Evolutionary conservation across 2,113 vertebrate species (phyloP).

Genomic region (Canis aureus): DNA sequence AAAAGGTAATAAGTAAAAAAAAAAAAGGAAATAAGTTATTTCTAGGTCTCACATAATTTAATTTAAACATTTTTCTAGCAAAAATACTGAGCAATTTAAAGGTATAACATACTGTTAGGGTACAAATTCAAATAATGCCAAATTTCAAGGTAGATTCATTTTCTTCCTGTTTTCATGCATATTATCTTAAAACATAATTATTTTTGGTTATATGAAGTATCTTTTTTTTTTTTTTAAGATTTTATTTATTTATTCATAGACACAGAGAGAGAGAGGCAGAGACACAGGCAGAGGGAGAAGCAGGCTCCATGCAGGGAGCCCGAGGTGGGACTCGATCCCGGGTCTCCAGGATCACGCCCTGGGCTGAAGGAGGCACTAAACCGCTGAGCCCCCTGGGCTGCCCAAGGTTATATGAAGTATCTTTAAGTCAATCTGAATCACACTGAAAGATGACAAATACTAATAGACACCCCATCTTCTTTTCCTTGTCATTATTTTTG

Average conservation of each 20-base stretch:
- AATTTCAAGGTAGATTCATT: neutral
- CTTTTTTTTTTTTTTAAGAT: neutral
- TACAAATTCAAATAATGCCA: slow-evolving; percentile 13
- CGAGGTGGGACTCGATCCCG: no score
- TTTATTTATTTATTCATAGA: no score
- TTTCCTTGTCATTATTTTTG: neutral
- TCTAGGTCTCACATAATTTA: neutral
- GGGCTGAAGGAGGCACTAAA: no score
- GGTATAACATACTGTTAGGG: neutral
- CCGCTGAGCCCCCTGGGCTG: no score
- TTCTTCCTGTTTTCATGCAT: neutral
- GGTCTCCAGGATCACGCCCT: no score
- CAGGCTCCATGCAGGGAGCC: no score
- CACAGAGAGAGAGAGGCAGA: no score
- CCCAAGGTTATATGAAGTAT: neutral
- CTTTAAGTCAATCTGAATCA: neutral
- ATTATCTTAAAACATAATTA: neutral
- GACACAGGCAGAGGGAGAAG: no score
- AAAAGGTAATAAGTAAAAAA: neutral
- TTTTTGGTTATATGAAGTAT: neutral
- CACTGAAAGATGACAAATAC: neutral
- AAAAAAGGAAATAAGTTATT: neutral
- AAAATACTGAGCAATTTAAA: neutral
- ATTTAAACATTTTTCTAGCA: neutral
- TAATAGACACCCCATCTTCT: neutral